Evolutionary conservation across 2,113 vertebrate species (phyloP), one percentile per base, ranked within the genome.

Genomic region (Hyperopisus bebe): DNA sequence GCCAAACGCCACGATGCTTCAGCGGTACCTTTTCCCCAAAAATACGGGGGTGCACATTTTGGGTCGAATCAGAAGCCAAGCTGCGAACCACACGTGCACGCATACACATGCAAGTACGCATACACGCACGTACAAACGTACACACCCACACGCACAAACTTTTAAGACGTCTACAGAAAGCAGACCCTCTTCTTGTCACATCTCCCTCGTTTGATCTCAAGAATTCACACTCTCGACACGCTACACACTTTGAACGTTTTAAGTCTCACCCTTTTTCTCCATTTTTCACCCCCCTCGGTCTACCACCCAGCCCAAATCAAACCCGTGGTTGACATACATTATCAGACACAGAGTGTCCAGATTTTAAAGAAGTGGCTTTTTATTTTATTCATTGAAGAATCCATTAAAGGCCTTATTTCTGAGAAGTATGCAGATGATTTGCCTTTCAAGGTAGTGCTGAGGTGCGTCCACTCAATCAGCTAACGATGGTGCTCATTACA

Each of bases 401-500:
- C 97, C 97, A 98, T 98, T 98, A 98, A 97, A 97, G 95, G 95
- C 95, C 94, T 94, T 95, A 95, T 97, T 98, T 96, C 97, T 97
- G 96, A 97, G 97, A 96, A 97, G 97, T 97, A 97, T 98, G 97
- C 97, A 98, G 97, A 97, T 98, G 96, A 97, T 95, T 95, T 96
- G 97, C 97, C 97, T 99, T 98, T 99, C 97, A 98, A 98, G 97
- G 97, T 97, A 98, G 97, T 96, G 96, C 96, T 93, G 94, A 97
- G 97, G 97, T 97, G 97, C 98, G 97, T 98, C 97, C 97, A 97
- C 97, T 99, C 97, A 97, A 98, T 99, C 98, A 99, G 98, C 98
- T 99, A 99, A 99, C 98, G 98, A 99, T 97, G 97, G 96, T 96
- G 95, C 98, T 99, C 98, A 98, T 99, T 99, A 99, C 97, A 97